phyloP scores from a whole-genome alignment of 2,888 invertebrate species.

The Spialia ferax region DNA sequence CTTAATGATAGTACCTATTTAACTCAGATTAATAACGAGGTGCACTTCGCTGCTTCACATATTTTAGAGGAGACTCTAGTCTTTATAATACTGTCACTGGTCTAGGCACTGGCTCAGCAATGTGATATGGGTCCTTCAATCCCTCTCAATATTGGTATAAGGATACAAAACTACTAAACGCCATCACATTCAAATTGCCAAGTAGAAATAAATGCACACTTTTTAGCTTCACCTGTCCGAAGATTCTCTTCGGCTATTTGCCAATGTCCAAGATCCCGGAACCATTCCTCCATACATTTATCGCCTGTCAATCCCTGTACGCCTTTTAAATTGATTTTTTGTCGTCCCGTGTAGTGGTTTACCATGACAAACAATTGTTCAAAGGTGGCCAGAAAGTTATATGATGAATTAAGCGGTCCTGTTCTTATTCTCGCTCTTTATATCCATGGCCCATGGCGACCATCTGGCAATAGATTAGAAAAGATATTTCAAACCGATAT shows the following conservation, averaged over 20 bases:
- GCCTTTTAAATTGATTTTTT: slow-evolving; percentile 8
- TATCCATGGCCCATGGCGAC: no score
- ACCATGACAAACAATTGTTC: no score
- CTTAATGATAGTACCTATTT: no score
- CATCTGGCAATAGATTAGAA: no score
- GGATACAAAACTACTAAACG: neutral
- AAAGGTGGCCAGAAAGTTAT: no score
- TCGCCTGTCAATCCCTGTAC: slow-evolving; percentile 18
- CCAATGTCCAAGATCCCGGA: slow-evolving; percentile 42
- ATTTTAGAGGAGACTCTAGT: neutral
- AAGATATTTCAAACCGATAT: neutral
- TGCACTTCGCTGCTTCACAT: neutral
- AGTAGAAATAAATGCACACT: slow-evolving; percentile 19
- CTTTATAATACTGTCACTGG: no score
- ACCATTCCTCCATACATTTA: slow-evolving; percentile 21
- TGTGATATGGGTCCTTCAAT: neutral
- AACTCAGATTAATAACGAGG: neutral
- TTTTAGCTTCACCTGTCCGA: slow-evolving; percentile 48
- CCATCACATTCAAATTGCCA: slow-evolving; percentile 16
- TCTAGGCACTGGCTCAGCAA: neutral
- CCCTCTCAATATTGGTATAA: neutral
- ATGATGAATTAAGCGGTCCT: no score
- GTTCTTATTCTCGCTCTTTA: no score
- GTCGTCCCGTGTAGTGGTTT: no score
- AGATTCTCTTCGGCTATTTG: slow-evolving; percentile 53